Base-by-base conservation (phyloP, 2,888 invertebrate genomes). In the Hemicrepidius hirtus region DNA sequence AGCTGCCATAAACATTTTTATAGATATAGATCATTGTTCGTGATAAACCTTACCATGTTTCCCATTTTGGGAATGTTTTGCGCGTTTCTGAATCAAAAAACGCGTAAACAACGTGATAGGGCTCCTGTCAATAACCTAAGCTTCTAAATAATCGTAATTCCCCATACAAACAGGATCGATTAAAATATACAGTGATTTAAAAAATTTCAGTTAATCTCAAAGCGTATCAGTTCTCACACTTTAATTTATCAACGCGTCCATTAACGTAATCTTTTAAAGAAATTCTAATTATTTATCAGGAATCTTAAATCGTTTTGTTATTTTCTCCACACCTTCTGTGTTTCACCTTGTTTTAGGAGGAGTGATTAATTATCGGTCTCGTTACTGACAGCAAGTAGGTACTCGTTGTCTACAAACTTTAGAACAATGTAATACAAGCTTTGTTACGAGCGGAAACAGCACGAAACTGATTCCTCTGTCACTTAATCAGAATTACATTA, bases 1-100 rank as follows among this genome's bases (percentile, higher is more conserved):
- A 69, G 32, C 53, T 55, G 18, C 67, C 18, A 49, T 59, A 35
- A 67, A 49, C 37, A 55, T 69, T 69, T 69, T 69, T 69, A 69
- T 69, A 59, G 67, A 67, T 67, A 49, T 41, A 49, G 46, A 67
- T 67, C 40, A 66, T 49, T 35, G 64, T 50, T 16, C 53, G 35
- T 53, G 21, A 65, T 53, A 49, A 50, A 37, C 24, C 55, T n/a
- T 49, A 28, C 55, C 16, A 18, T 18, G 7, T 37, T 40, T 40
- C 28, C 63, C 13, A 41, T 44, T 44, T 20, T 18, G 7, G 46
- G 18, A 5, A 32, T 32, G 7, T 2, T n/a, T n/a, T n/a, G n/a
- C n/a, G n/a, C n/a, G n/a, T n/a, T n/a, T n/a, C n/a, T n/a, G n/a
- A n/a, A n/a, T n/a, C n/a, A n/a, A n/a, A n/a, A n/a, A n/a, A n/a